Evolutionary conservation across 2,113 vertebrate species (phyloP).

Genomic region (Passer domesticus): DNA sequence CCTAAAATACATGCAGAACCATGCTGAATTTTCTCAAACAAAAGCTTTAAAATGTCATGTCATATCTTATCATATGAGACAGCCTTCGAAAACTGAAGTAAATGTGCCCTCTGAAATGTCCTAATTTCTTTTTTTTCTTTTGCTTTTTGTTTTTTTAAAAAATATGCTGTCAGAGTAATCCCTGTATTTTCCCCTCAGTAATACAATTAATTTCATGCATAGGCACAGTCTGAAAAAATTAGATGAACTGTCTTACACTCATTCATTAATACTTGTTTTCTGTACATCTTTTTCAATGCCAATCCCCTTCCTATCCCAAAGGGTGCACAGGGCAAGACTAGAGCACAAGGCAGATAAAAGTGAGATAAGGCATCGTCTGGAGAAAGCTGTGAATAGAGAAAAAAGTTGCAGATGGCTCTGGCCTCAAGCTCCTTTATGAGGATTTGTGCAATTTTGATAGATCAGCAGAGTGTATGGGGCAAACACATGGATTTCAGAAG

Average conservation of each 20-base stretch:
- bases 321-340: background rate
- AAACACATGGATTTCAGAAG: background rate
- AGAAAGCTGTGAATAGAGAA: background rate
- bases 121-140: fast-evolving
- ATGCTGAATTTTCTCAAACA: background rate
- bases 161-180: background rate
- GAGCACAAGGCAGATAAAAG: background rate
- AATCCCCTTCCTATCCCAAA: background rate
- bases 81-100: background rate
- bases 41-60: background rate
- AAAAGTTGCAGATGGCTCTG: background rate
- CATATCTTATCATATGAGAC: background rate
- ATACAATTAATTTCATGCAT: background rate
- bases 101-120: background rate
- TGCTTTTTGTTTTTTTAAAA: background rate
- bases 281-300: background rate
- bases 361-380: background rate
- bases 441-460: background rate
- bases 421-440: background rate
- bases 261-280: background rate
- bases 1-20: background rate
- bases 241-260: background rate
- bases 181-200: background rate
- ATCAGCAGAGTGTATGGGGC: background rate
- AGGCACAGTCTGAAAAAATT: background rate